Conservation (phyloP, 2,113 vertebrate genomes). For the Scatophagus argus region DNA sequence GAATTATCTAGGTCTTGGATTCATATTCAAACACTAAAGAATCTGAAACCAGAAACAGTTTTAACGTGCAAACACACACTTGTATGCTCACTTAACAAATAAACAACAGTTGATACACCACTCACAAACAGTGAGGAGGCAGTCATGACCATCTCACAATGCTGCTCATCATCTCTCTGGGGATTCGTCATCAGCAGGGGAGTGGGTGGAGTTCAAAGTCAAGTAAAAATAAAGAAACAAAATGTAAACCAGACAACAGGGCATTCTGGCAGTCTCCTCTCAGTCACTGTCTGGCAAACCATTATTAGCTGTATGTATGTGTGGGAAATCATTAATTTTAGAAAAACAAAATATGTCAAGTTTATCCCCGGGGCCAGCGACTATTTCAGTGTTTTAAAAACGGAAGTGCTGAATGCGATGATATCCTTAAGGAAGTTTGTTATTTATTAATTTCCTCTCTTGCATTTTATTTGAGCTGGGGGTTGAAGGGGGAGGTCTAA, state of each 20-base stretch:
- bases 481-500: conserved; percentile 56
- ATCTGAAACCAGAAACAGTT: conserved; percentile 12
- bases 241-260: conserved; percentile 54
- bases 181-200: conserved; percentile 54
- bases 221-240: conserved; percentile 54
- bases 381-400: conserved; percentile 67
- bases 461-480: conserved; percentile 58
- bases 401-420: conserved; percentile 44
- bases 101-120: conserved; percentile 32
- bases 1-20: too few relatives aligned
- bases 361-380: conserved; percentile 67
- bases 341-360: conserved; percentile 76
- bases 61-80: background rate
- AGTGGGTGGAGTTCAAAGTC: conserved; percentile 67
- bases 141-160: conserved; percentile 41
- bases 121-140: conserved; percentile 38
- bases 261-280: conserved; percentile 62
- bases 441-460: conserved; percentile 74
- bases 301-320: conserved; percentile 58
- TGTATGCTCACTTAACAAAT: conserved; percentile 21
- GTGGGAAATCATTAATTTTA: conserved; percentile 71
- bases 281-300: conserved; percentile 59
- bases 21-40: conserved; percentile 4
- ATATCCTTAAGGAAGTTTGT: conserved; percentile 68
- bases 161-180: conserved; percentile 21